These are phyloP conservation scores for Macaria notata DNA, from an alignment of 2,888 invertebrate species.

Conservation along the genomic window DNA sequence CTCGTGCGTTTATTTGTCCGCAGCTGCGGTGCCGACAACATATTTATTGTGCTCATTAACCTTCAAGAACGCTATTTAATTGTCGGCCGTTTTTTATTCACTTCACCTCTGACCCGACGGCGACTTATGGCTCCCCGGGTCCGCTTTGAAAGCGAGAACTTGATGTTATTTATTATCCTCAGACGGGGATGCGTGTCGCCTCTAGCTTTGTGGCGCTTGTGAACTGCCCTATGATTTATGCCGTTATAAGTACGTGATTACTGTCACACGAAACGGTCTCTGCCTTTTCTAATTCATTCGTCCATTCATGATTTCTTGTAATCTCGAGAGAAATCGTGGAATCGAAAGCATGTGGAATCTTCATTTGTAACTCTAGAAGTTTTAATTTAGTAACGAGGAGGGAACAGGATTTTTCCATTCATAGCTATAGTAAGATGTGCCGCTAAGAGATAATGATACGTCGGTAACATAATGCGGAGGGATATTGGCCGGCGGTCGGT, in stretches of 20 bases:
- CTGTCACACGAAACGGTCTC: slow-evolving; percentile 53
- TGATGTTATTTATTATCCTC: slow-evolving; percentile 78
- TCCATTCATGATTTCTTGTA: slow-evolving; percentile 16
- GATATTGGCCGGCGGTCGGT: slow-evolving; percentile 49
- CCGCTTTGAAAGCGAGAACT: slow-evolving; percentile 79
- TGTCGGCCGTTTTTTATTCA: slow-evolving; percentile 82
- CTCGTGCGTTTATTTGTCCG: slow-evolving; percentile 76
- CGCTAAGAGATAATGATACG: slow-evolving; percentile 54
- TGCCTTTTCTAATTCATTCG: slow-evolving; percentile 31
- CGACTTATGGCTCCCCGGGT: slow-evolving; percentile 79
- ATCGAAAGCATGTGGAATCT: slow-evolving; percentile 13
- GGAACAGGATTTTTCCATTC: slow-evolving; percentile 40
- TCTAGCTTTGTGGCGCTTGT: slow-evolving; percentile 78
- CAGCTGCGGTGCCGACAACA: slow-evolving; percentile 82
- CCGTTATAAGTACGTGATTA: slow-evolving; percentile 74
- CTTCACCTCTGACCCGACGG: slow-evolving; percentile 79
- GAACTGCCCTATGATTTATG: slow-evolving; percentile 74
- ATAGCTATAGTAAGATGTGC: slow-evolving; percentile 44
- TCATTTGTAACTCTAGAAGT: slow-evolving; percentile 33
- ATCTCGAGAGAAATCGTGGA: slow-evolving; percentile 13
- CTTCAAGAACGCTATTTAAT: slow-evolving; percentile 83
- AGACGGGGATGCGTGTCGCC: slow-evolving; percentile 74
- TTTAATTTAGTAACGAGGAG: slow-evolving; percentile 31
- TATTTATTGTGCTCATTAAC: slow-evolving; percentile 83
- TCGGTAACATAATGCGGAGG: slow-evolving; percentile 49